Base-by-base conservation (phyloP, 2,888 invertebrate genomes). In the Drosophila eohydei region DNA sequence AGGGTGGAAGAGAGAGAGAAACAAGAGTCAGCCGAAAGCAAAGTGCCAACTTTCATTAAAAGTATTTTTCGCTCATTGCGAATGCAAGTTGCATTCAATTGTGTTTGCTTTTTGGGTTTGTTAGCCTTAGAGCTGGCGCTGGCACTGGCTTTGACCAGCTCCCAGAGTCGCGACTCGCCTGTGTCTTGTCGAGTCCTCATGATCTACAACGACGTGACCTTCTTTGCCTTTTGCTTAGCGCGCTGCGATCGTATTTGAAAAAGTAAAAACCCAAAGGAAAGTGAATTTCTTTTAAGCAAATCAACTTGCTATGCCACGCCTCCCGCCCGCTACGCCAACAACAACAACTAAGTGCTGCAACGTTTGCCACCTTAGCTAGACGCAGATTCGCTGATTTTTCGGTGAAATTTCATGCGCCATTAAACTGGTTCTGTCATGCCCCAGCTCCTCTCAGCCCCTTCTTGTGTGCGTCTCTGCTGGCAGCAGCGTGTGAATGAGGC, bases 1-100 rank as follows among this genome's bases (percentile, higher is more conserved):
- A 3, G 21, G 2, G 30, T 16, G 30, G 8, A 14, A 2, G 21
- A 6, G 8, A 26, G 14, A 26, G 16, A n/a, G 38, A 26, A n/a
- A 38, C n/a, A 56, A 65, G 70, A 71, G 74, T n/a, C 68, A 34
- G 44, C 62, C 65, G 88, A 86, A 79, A 87, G 82, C 75, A 81
- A 89, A 89, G 90, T 86, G 86, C 90, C 86, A 89, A 90, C 86
- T 87, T 87, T 87, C 86, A 87, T 87, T 87, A 90, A 90, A 87
- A 87, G 86, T 90, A 87, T 87, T 87, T 87, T 82, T 72, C 64
- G 78, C 81, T 83, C 89, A 88, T 88, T 83, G 90, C 72, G 64
- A 83, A 81, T 90, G 86, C 81, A 80, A 82, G 69, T 70, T 70
- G 90, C 80, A 87, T 89, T 89, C 90, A 83, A 89, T 83, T 87